Base-by-base conservation (phyloP, 2,797 vertebrate genomes). In the Syngnathus rostellatus region DNA sequence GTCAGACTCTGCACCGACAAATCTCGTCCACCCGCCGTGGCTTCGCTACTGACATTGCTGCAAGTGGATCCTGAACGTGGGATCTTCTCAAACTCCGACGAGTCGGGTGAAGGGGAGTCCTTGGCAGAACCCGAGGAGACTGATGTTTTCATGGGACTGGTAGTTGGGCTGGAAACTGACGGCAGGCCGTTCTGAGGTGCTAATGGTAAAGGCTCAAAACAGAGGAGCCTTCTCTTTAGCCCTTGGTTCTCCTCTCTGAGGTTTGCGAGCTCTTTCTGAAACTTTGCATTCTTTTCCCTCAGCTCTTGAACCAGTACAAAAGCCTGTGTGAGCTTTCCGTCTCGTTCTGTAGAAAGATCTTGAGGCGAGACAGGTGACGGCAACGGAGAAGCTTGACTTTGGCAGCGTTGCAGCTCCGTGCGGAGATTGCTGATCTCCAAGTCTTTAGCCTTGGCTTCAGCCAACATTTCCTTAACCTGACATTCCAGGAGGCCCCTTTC, bases 401-500 rank as follows among this genome's bases (percentile, higher is more conserved):
- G 92, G 76, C 84, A 92, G 74, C 87, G 92, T 82, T 95, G 95
- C 69, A 99, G 77, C 82, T 98, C 96, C 66, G 85, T 92, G 46
- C 92, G 93, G 54, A 99, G 94, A 76, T 91, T 94, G 76, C 88
- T 94, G 55, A 99, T 99, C 86, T 98, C 94, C 2, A 90, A 92
- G 72, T 99, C 96, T 90, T 99, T 99, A 0, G 92, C 91, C 77
- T 99, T 98, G 62, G 95, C 93, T 75, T 98, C 96, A 11, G 94
- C 92, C 82, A 98, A 80, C 58, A 99, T 92, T 63, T 96, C 96
- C 76, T 94, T 97, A 62, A 99, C 92, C 76, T 97, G 96, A 74
- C 91, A 86, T 89, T 98, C 95, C 62, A 98, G 85, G 21, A 92
- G 77, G 0, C 91, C 89, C 77, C 81, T 93, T 75, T 96, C 95